Evolutionary conservation across 2,797 vertebrate species (phyloP).

Genomic region (Cossypha caffra): DNA sequence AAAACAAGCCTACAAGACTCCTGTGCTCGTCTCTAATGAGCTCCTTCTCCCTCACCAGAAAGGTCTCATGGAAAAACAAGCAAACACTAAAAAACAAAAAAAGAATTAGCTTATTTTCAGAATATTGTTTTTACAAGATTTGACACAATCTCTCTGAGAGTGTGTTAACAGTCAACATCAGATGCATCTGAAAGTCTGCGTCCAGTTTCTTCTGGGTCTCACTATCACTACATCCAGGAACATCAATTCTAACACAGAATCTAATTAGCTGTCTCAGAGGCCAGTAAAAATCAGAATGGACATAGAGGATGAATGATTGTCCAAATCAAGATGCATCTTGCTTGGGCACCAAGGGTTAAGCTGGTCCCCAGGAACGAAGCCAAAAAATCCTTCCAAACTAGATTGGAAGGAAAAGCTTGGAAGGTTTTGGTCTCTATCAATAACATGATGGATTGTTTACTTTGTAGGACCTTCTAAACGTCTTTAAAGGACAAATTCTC

Average conservation of each 20-base stretch:
- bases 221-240: rapidly evolving
- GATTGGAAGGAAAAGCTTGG: not conserved
- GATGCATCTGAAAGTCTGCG: not conserved
- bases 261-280: not conserved
- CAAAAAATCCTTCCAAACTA: not conserved
- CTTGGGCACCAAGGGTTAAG: not conserved
- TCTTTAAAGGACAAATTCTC: not conserved
- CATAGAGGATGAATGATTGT: not conserved
- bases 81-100: not conserved
- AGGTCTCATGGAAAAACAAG: not conserved
- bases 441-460: not conserved
- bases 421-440: not conserved
- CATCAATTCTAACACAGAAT: not conserved
- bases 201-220: not conserved
- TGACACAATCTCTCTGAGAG: not conserved
- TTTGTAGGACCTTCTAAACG: not conserved
- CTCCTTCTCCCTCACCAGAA: not conserved
- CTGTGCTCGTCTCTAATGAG: not conserved
- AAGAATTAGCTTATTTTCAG: not conserved
- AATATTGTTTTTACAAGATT: not conserved
- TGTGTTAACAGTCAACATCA: not conserved
- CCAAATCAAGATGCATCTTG: not conserved
- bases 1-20: not conserved
- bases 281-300: not conserved
- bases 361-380: not conserved